Conservation (phyloP, 1,140 invertebrate species). For the Platyscapa corneri region DNA sequence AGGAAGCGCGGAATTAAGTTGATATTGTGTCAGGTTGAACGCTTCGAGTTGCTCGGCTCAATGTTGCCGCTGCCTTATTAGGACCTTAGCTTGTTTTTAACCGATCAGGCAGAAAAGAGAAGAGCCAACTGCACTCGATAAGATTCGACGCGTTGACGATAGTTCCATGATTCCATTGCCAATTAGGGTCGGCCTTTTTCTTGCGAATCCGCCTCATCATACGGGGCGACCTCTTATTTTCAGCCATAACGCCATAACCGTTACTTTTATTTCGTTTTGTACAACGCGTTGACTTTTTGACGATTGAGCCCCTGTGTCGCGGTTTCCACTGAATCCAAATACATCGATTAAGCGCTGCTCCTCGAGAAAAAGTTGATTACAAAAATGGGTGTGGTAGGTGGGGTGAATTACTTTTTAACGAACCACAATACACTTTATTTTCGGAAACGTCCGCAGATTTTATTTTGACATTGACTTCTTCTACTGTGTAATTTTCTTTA, state of each 20-base stretch:
- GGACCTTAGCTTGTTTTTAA: background rate
- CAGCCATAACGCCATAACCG: background rate
- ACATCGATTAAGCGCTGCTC: background rate
- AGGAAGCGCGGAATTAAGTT: background rate
- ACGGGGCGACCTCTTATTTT: background rate
- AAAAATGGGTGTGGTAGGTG: background rate
- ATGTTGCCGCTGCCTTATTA: conserved; percentile 38
- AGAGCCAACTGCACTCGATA: conserved; percentile 24
- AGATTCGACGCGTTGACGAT: conserved; percentile 10
- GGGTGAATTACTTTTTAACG: too few relatives aligned
- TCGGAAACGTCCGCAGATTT: too few relatives aligned
- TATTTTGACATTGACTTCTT: too few relatives aligned
- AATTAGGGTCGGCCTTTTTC: conserved; percentile 52
- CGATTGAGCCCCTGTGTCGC: background rate
- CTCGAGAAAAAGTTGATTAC: background rate
- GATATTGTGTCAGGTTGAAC: background rate
- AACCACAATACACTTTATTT: too few relatives aligned
- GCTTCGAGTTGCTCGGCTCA: conserved; percentile 13
- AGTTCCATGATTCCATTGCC: conserved; percentile 32
- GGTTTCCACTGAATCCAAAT: background rate
- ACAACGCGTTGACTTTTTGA: background rate
- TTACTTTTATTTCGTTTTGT: too few relatives aligned
- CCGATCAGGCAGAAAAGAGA: background rate
- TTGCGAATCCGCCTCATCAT: conserved; percentile 19
- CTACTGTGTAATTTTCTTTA: too few relatives aligned